Evolutionary conservation across 2,888 invertebrate species (phyloP).

Genomic region (Rhyacophila evoluta): DNA sequence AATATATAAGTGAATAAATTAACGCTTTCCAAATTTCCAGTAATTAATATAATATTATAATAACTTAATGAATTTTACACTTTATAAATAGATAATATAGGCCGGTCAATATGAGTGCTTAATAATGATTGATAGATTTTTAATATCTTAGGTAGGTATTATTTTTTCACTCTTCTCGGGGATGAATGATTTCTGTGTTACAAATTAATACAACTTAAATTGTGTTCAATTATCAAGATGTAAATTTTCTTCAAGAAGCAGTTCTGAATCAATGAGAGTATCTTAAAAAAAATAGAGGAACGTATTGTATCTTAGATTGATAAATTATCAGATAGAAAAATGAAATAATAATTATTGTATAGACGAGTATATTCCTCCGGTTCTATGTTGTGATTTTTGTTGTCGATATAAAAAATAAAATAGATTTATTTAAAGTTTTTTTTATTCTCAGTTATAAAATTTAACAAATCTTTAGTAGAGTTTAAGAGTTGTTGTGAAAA

Average conservation of each 20-base stretch:
- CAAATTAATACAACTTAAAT: no score
- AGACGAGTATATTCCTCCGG: slow-evolving; percentile 47
- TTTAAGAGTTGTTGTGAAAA: slow-evolving; percentile 53
- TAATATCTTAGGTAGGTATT: neutral
- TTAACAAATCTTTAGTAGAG: slow-evolving; percentile 38
- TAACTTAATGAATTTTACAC: neutral
- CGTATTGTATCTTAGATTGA: slow-evolving; percentile 35
- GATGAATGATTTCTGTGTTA: no score
- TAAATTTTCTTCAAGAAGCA: neutral
- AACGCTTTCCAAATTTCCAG: neutral
- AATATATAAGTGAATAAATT: no score
- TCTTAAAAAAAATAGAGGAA: slow-evolving; percentile 40
- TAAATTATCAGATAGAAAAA: slow-evolving; percentile 35
- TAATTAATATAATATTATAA: neutral
- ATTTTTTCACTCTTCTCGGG: no score
- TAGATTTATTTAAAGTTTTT: slow-evolving; percentile 47
- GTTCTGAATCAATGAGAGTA: slow-evolving; percentile 4
- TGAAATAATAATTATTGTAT: slow-evolving; percentile 38
- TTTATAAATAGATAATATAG: neutral
- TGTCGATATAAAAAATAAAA: slow-evolving; percentile 41
- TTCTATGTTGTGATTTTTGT: slow-evolving; percentile 53
- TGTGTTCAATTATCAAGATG: neutral
- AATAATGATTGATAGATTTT: neutral
- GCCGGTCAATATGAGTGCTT: neutral
- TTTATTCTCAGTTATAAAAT: slow-evolving; percentile 39